A percentile compares a stretch with the other conserved stretches of the same genome.
Evolutionary conservation across 2,113 vertebrate species (phyloP).

Genomic region (Pachyramphus minor): DNA sequence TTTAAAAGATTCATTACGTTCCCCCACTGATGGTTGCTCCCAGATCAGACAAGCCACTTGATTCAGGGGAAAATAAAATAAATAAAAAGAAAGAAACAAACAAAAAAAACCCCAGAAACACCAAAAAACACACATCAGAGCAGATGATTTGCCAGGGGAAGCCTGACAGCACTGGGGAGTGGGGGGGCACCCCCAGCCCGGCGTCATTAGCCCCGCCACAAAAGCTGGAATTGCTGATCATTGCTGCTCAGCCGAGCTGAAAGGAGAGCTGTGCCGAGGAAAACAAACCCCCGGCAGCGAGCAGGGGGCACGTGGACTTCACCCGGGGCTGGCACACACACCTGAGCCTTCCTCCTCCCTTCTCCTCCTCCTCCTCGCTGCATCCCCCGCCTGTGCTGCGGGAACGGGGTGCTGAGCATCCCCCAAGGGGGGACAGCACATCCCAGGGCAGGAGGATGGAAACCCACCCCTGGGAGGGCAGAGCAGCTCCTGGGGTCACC

Average conservation of each 20-base stretch:
- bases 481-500: background rate
- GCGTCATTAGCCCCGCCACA: background rate
- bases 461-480: fast-evolving
- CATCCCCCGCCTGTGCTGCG: background rate
- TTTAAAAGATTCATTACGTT: background rate
- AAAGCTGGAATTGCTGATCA: constrained; percentile 6
- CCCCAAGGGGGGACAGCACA: fast-evolving
- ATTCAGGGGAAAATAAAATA: background rate
- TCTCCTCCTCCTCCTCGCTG: background rate
- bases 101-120: no score
- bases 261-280: background rate
- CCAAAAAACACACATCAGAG: background rate
- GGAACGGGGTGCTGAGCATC: background rate
- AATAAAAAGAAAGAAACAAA: background rate
- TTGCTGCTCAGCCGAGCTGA: constrained; percentile 6
- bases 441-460: no score
- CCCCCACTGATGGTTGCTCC: background rate
- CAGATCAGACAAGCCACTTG: background rate
- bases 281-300: background rate
- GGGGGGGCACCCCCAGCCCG: background rate
- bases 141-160: background rate
- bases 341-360: background rate
- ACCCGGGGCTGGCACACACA: background rate
- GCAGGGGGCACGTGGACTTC: background rate
- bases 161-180: background rate